Evolutionary conservation across 2,113 vertebrate genomes (phyloP), one percentile per base, ranked within the genome.

Genomic region (Shinisaurus crocodilurus): DNA sequence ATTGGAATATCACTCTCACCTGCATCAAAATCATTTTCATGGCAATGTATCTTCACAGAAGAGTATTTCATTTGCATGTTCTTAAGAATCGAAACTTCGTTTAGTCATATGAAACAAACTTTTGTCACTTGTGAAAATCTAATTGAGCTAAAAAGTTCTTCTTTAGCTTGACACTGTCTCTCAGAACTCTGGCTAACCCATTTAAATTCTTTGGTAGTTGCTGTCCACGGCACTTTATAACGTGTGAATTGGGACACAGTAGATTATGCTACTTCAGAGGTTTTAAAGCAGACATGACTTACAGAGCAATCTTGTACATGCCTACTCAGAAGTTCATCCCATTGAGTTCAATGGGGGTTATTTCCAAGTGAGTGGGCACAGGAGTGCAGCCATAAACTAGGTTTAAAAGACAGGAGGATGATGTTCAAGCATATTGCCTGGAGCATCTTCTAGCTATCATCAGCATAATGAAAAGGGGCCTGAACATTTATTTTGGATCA

Each of bases 391-490:
- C 8, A 25, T 27, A 80, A 80, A 18, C 16, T 91, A 0, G 54
- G 91, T 34, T 40, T 91, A 86, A 57, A 95, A 81, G 40, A 40
- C 63, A 50, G 72, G 92, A 34, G 88, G 92, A 95, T 89, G 10
- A 72, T 34, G 86, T 54, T 54, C 79, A 65, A 93, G 90, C 82
- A 1, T 81, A 37, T 34, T 88, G 1, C 12, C 32, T 54, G 2
- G 10, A 80, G 45, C 88, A 15, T 12, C 16, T 91, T 89, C 74
- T 72, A 92, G 88, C 75, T 87, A 80, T 89, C 0, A 67, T 94
- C 91, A 89, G 93, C 95, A 80, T 85, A 95, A 90, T 69, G 75
- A 92, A 95, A 95, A 86, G 18, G 90, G 10, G 12, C 65, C 50
- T 32, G 63, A n/a, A 1, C 40, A 76, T 48, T 93, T 92, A 82